Evolutionary conservation across 2,113 vertebrate genomes (phyloP).

Genomic region (Ancistrus triradiatus): DNA sequence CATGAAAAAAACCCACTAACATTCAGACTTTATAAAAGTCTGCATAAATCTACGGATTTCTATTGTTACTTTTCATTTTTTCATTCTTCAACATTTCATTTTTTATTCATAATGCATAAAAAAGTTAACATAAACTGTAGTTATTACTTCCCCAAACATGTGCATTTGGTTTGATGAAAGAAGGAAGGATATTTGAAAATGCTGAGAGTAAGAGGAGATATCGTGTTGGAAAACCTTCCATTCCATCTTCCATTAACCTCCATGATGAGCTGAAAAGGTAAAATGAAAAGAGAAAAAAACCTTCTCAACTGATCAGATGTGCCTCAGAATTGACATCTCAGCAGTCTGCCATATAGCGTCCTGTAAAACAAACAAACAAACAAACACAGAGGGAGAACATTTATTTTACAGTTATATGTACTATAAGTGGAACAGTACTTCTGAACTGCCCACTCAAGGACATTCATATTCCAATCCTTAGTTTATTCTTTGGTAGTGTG

Average conservation of each 20-base stretch:
- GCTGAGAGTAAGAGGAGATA: conserved; percentile 42
- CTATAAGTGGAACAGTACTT: neutral
- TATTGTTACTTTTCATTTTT: conserved; percentile 66
- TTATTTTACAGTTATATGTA: neutral
- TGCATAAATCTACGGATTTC: conserved; percentile 64
- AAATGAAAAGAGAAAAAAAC: conserved; percentile 30
- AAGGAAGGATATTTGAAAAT: conserved; percentile 66
- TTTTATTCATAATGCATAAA: conserved; percentile 47
- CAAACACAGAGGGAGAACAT: neutral
- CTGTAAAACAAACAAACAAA: conserved; percentile 60
- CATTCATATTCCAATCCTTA: too few species aligned
- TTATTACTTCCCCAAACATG: conserved; percentile 58
- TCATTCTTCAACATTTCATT: conserved; percentile 46
- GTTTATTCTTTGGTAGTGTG: too few species aligned
- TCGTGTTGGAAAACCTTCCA: conserved; percentile 22
- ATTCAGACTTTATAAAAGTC: conserved; percentile 69
- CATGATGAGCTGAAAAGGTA: neutral
- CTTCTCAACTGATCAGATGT: conserved; percentile 2
- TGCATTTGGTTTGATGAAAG: conserved; percentile 38
- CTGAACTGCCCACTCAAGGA: too few species aligned
- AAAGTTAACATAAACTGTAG: conserved; percentile 20
- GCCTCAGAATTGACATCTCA: conserved; percentile 63
- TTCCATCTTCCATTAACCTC: conserved; percentile 20
- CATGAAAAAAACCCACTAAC: conserved; percentile 43
- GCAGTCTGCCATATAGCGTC: conserved; percentile 95